Evolutionary conservation across 37 sponge, comb jelly and placozoan genomes (phyloP), one percentile per base, ranked within the genome.

Genomic region (Ianthella basta): DNA sequence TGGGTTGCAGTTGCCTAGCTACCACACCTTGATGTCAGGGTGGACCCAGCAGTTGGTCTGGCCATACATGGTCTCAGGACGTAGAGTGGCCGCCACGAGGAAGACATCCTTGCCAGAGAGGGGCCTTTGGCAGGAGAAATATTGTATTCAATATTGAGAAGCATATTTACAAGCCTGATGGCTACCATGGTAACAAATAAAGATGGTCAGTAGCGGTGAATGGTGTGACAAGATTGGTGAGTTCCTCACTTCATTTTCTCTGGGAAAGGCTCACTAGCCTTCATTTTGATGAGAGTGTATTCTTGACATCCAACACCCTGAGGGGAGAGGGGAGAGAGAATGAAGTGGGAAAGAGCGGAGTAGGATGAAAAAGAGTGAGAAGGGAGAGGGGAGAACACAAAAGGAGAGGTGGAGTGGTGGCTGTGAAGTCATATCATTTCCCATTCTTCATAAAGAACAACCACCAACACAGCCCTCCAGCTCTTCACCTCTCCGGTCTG

Each of bases 11-110:
- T 6, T 63, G 65, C 29, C 24, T 4, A 63, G 29, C 24, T 13
- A 63, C 29, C 73, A 44, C 59, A 88, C 89, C 89, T 91, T 79
- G 72, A 99, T 89, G 69, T 95, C 94, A 55, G 97, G 95, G 3
- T 80, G 80, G 19, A 97, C 86, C 94, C 96, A 99, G 87, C 99
- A 99, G 89, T 99, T 99, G 64, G 99, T 99, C 60, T 99, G 99
- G 0, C 99, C 99, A 69, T 97, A 99, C 99, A 99, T 99, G 40
- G 99, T 99, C 91, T 99, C 99, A 38, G 99, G 97, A 27, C 99
- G 78, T 19, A 99, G 91, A 8, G 99, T 99, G 72, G 99, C 99
- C 3, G 99, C 97, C 21, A 97, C 94, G 20, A 99, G 86, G 69
- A 87, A 97, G 37, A 96, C 94, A 16, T 86, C 68, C 54, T 74